Evolutionary conservation across 2,113 vertebrate species (phyloP), one percentile per base, ranked within the genome.

Genomic region (Archilochus colubris): DNA sequence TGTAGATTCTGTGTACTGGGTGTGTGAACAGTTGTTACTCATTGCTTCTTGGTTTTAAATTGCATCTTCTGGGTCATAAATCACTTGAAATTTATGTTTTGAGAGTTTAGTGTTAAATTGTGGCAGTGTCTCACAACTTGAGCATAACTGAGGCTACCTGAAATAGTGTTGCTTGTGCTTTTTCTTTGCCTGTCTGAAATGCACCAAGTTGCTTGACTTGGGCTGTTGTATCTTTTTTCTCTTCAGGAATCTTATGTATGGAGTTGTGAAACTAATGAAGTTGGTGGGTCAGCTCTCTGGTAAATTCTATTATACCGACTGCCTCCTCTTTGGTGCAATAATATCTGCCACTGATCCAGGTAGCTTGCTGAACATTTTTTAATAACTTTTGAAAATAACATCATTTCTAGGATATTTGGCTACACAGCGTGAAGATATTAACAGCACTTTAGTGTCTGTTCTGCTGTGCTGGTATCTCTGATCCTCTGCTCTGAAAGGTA

Each of bases 261-360:
- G 99, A 7, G 99, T 99, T 97, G 99, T 99, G 91, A 99, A 99
- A 91, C 98, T 99, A 88, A 99, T 99, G 99, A 98, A 98, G 92
- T 90, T 98, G 81, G 97, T 99, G 23, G 99, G 99, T 44, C 99
- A 99, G 93, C 98, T 99, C 54, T 98, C 98, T 5, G 99, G 98
- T 96, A 99, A 98, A 96, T 99, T 99, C 96, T 99, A 99, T 97
- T 99, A 99, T 89, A 99, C 99, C 0, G 99, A 99, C 97, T 99
- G 99, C 92, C 99, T 99, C 50, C 99, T 99, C 96, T 99, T 99
- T 75, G 99, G 99, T 82, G 99, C 99, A 1, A 98, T 99, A 80
- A 99, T 99, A 96, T 99, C 99, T 59, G 99, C 99, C 88, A 99
- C 99, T 82, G 99, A 99, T 97, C 99, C 99, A 98, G 99, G 99